A percentile compares a stretch with the other conserved stretches of the same genome.
These are phyloP conservation scores for Hedychridium roseum DNA, from an alignment of 2,888 invertebrate genomes.

Conservation along the genomic window DNA sequence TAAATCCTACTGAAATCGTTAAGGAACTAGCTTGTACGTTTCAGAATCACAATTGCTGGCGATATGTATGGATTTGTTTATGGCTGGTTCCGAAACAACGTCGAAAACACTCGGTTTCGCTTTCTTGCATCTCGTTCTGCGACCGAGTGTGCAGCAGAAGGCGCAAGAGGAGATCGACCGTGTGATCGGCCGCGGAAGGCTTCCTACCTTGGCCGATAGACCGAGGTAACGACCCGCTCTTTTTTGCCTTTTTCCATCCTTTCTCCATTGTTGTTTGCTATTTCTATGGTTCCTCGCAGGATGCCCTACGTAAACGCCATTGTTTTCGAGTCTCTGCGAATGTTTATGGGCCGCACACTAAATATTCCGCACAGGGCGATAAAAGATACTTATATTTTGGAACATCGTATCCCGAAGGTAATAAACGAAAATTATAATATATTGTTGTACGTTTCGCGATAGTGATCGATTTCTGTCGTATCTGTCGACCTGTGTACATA, in stretches of 20 bases:
- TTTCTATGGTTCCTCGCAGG: no score
- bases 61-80: conserved; percentile 84
- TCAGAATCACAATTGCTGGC: conserved; percentile 78
- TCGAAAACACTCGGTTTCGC: conserved; percentile 81
- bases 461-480: conserved; percentile 30
- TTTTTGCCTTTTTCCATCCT: no score
- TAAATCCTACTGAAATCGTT: no score
- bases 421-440: conserved; percentile 16
- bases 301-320: conserved; percentile 85
- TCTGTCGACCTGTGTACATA: no score
- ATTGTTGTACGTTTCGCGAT: not conserved
- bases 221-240: conserved; percentile 65
- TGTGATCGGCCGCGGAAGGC: conserved; percentile 74
- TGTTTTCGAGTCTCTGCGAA: conserved; percentile 78
- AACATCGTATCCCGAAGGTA: conserved; percentile 81
- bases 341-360: conserved; percentile 82
- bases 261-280: no score
- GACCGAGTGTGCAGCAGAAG: conserved; percentile 76
- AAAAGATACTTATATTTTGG: conserved; percentile 75
- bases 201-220: conserved; percentile 76
- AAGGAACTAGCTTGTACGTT: not conserved
- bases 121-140: conserved; percentile 76
- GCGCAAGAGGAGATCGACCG: conserved; percentile 82
- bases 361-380: conserved; percentile 83
- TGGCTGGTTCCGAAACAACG: conserved; percentile 89